These are phyloP conservation scores for Plestiodon gilberti DNA, from an alignment of 2,113 vertebrate species.

Conservation along the genomic window DNA sequence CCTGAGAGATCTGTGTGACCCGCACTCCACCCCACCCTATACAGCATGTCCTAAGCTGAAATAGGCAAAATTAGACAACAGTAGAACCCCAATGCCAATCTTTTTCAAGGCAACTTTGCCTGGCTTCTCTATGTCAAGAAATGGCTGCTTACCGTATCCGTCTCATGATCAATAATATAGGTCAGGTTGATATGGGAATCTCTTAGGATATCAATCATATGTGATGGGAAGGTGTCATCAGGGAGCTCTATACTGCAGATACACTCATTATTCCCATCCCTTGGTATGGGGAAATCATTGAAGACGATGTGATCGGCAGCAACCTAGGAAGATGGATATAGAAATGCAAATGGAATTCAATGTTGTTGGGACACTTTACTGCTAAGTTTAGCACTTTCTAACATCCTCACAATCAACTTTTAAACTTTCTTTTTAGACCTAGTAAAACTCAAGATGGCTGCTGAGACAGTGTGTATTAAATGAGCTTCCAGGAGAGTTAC, in stretches of 20 bases:
- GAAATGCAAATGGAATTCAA: background rate
- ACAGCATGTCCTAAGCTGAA: background rate
- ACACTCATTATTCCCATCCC: background rate
- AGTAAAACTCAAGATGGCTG: background rate
- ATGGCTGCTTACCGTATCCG: background rate
- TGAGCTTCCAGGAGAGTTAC: no score
- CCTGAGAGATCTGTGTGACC: background rate
- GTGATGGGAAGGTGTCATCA: background rate
- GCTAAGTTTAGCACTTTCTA: background rate
- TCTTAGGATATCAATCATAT: background rate
- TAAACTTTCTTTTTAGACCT: background rate
- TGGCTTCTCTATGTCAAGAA: background rate
- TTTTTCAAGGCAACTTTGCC: background rate
- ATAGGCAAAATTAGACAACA: background rate
- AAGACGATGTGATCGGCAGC: background rate
- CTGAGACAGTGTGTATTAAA: background rate
- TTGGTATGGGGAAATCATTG: background rate
- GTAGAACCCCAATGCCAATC: background rate
- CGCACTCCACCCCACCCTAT: background rate
- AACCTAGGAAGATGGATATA: background rate
- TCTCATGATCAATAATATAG: background rate
- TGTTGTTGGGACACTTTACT: background rate
- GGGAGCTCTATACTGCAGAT: background rate
- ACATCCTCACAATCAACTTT: background rate
- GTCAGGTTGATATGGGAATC: background rate